Evolutionary conservation across 2,797 vertebrate species (phyloP).

Genomic region (Salarias fasciatus): DNA sequence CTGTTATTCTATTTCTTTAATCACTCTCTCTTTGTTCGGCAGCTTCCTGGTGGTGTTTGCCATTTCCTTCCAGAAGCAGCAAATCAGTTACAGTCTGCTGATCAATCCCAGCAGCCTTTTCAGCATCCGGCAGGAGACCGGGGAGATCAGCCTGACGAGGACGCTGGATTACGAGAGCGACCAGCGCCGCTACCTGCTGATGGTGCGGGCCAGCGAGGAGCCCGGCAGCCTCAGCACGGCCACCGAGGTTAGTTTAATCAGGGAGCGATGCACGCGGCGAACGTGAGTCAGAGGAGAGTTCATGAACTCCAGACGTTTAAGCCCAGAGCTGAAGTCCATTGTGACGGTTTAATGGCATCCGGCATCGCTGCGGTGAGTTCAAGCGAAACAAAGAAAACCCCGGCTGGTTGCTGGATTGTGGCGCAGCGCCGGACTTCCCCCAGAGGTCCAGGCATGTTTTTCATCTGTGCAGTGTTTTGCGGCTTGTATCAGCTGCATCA

Average conservation of each 20-base stretch:
- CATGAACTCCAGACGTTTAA: slow-evolving; percentile 7
- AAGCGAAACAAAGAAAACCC: slow-evolving; percentile 7
- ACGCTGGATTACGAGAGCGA: slow-evolving; percentile 88
- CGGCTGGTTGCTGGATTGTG: slow-evolving; percentile 6
- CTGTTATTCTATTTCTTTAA: slow-evolving; percentile 15
- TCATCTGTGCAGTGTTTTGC: slow-evolving; percentile 7
- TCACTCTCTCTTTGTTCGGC: slow-evolving; percentile 38
- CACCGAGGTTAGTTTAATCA: slow-evolving; percentile 82
- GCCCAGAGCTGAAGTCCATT: slow-evolving; percentile 23
- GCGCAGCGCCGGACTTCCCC: slow-evolving; percentile 1
- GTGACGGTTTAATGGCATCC: slow-evolving; percentile 27
- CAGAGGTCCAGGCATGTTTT: slow-evolving; percentile 18
- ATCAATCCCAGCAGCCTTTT: slow-evolving; percentile 91
- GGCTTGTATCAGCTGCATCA: slow-evolving; percentile 20
- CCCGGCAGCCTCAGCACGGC: slow-evolving; percentile 82
- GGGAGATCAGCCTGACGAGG: slow-evolving; percentile 86
- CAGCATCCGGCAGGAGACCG: slow-evolving; percentile 81
- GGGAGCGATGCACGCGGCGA: slow-evolving; percentile 2
- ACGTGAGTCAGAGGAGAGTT: slow-evolving; percentile 18
- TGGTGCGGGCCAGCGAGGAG: slow-evolving; percentile 86
- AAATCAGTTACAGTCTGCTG: slow-evolving; percentile 87
- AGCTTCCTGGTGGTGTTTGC: slow-evolving; percentile 88
- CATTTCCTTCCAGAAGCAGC: slow-evolving; percentile 88
- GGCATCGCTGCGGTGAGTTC: slow-evolving; percentile 11
- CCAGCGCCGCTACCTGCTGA: slow-evolving; percentile 86